Evolutionary conservation across 2,113 vertebrate species (phyloP).

Genomic region (Paracanthobrama guichenoti): DNA sequence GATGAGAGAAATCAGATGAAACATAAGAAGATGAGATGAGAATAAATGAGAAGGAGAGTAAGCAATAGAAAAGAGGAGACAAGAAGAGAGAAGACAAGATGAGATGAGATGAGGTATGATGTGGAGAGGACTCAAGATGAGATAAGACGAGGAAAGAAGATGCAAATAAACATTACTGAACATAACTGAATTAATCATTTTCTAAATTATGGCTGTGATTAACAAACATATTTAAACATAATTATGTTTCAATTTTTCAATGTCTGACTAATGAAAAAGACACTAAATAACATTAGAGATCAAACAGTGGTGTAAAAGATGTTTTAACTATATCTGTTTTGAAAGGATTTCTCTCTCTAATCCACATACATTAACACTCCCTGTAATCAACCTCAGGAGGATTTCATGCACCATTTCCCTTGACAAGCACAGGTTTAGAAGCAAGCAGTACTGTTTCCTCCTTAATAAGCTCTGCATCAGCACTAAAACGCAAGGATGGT

Average conservation of each 20-base stretch:
- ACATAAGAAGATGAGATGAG: no score
- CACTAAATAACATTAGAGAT: not conserved
- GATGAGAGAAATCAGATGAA: not conserved
- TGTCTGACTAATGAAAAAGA: not conserved
- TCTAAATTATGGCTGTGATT: not conserved
- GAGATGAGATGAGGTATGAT: not conserved
- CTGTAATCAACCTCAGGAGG: conserved; percentile 49
- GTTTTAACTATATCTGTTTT: not conserved
- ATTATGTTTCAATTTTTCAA: not conserved
- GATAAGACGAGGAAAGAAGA: not conserved
- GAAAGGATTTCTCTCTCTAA: conserved; percentile 4
- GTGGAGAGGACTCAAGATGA: not conserved
- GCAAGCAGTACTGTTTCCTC: conserved; percentile 22
- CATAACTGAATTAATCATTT: no score
- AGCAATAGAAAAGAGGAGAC: not conserved
- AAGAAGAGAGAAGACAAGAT: no score
- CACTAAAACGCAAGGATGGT: conserved; percentile 1
- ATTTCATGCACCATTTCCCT: conserved; percentile 50
- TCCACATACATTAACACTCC: conserved; percentile 23
- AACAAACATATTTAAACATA: not conserved
- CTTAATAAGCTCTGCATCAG: conserved; percentile 45
- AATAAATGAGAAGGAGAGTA: not conserved
- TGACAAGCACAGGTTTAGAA: conserved; percentile 44
- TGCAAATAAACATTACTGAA: no score
- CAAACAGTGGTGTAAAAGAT: not conserved